Evolutionary conservation across 2,113 vertebrate genomes (phyloP).

Genomic region (Seriola quinqueradiata): DNA sequence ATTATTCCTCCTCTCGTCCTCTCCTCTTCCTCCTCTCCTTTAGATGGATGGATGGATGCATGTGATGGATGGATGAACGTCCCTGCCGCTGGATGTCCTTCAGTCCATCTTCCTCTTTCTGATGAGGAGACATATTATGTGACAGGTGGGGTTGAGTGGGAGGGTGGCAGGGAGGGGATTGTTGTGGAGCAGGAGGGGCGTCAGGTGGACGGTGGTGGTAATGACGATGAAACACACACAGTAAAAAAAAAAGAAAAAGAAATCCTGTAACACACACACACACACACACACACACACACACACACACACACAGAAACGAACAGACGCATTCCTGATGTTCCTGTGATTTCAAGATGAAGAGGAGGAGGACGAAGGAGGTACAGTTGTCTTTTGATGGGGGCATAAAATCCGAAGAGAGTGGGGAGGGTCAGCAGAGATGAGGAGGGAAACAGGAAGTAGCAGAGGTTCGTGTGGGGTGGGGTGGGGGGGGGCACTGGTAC

Average conservation of each 20-base stretch:
- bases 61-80: conserved; percentile 42
- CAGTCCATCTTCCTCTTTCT: conserved; percentile 17
- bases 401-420: conserved; percentile 24
- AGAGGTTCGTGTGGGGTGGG: conserved; percentile 12
- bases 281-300: not conserved
- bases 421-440: not conserved
- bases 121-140: not conserved
- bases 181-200: not conserved
- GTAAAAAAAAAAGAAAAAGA: too few species aligned
- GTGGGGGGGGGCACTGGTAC: conserved; percentile 31
- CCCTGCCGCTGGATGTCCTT: conserved; percentile 38
- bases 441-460: not conserved
- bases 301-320: conserved; percentile 12
- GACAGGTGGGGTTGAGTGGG: not conserved
- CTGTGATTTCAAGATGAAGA: conserved; percentile 36
- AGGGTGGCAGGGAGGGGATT: not conserved
- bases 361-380: conserved; percentile 23
- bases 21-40: conserved; percentile 40
- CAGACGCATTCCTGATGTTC: conserved; percentile 41
- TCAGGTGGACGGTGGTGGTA: conserved; percentile 37
- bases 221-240: conserved; percentile 21
- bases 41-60: conserved; percentile 47
- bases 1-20: not conserved
- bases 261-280: conserved; percentile 17
- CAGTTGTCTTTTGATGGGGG: not conserved